A percentile compares a stretch with the other conserved stretches of the same genome.
phyloP scores from a whole-genome alignment of 2,888 invertebrate genomes.

The Alloplasta piceator region DNA sequence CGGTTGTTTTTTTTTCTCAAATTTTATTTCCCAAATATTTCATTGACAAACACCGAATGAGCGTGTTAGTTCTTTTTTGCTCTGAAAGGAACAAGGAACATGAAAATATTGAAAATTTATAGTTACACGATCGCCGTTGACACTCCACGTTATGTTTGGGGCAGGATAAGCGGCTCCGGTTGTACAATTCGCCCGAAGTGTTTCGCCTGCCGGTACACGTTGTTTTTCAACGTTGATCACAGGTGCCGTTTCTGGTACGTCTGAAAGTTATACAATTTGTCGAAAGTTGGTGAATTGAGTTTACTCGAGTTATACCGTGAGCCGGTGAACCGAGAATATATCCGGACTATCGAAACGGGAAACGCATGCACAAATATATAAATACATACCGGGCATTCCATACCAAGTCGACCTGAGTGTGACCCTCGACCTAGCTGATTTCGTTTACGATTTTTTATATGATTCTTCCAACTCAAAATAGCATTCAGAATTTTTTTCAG shows the following conservation, averaged over 20 bases:
- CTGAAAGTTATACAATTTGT: slow-evolving; percentile 77
- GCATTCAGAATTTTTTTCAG: no score
- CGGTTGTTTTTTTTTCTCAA: no score
- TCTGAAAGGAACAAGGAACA: no score
- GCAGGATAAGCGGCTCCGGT: slow-evolving; percentile 80
- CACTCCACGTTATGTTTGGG: slow-evolving; percentile 80
- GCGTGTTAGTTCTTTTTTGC: no score
- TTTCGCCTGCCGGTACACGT: slow-evolving; percentile 78
- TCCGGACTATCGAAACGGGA: slow-evolving; percentile 10
- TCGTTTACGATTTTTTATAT: no score
- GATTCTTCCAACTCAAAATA: no score
- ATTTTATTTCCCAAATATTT: no score
- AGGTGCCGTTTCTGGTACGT: slow-evolving; percentile 81
- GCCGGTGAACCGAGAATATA: slow-evolving; percentile 63
- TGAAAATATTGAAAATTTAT: slow-evolving; percentile 58
- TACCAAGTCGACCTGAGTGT: no score
- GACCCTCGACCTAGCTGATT: no score
- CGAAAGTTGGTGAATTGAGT: slow-evolving; percentile 68
- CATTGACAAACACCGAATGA: no score
- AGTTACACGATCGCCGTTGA: slow-evolving; percentile 81
- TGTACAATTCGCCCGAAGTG: slow-evolving; percentile 80
- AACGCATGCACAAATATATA: no score
- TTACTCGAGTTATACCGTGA: slow-evolving; percentile 72
- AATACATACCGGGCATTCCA: no score
- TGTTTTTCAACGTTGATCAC: slow-evolving; percentile 78